Evolutionary conservation across 2,797 vertebrate species (phyloP).

Genomic region (Taeniopygia guttata): DNA sequence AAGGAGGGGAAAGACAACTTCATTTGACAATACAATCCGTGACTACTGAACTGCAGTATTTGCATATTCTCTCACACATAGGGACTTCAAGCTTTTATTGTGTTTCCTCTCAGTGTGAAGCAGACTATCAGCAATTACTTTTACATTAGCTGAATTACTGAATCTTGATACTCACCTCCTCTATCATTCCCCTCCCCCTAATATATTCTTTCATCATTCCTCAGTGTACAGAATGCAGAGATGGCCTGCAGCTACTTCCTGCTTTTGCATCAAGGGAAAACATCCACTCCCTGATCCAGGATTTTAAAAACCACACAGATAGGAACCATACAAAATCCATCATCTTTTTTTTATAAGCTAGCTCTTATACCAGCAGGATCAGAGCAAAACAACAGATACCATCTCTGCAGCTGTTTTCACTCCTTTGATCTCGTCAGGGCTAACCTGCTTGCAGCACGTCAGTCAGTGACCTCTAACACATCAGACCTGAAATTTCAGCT

Average conservation of each 20-base stretch:
- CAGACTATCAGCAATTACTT: slow-evolving; percentile 36
- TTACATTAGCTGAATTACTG: slow-evolving; percentile 47
- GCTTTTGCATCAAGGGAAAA: background rate
- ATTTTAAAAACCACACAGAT: background rate
- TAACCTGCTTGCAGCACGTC: slow-evolving; percentile 18
- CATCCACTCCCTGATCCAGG: background rate
- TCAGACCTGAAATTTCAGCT: slow-evolving; percentile 30
- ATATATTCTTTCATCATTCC: background rate
- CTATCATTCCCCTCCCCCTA: background rate
- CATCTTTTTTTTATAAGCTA: background rate
- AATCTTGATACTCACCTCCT: background rate
- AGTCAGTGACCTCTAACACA: slow-evolving; percentile 28
- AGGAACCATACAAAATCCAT: background rate
- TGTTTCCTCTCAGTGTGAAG: background rate
- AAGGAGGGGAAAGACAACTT: background rate
- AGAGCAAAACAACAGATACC: background rate
- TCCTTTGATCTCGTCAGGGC: background rate
- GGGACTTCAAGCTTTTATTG: background rate
- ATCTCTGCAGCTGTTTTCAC: background rate
- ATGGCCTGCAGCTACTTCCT: slow-evolving; percentile 33
- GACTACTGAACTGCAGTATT: background rate
- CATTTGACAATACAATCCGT: background rate
- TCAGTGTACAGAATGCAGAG: background rate
- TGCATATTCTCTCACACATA: background rate
- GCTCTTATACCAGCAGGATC: background rate